phyloP scores from a whole-genome alignment of 2,888 invertebrate species.

The Tachystola acroxantha region DNA sequence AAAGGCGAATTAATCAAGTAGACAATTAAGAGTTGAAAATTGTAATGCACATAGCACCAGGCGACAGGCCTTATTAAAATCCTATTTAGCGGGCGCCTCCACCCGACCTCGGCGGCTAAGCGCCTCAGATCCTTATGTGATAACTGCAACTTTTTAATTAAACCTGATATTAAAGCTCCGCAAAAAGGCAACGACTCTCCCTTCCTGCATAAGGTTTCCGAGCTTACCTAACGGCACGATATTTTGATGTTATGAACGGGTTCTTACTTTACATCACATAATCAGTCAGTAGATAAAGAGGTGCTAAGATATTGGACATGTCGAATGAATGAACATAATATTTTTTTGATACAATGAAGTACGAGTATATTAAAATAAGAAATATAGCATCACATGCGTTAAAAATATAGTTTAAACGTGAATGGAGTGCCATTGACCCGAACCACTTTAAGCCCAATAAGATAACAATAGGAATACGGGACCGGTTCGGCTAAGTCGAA shows the following conservation, averaged over 20 bases:
- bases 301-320: too few species aligned
- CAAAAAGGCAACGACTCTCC: slow-evolving; percentile 43
- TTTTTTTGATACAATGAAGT: too few species aligned
- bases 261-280: too few species aligned
- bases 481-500: slow-evolving; percentile 24
- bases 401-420: background rate
- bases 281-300: too few species aligned
- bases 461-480: slow-evolving; percentile 20
- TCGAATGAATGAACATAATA: too few species aligned
- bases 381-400: too few species aligned
- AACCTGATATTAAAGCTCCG: slow-evolving; percentile 42
- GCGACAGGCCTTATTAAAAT: slow-evolving; percentile 38
- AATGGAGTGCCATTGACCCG: slow-evolving; percentile 18
- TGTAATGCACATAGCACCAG: slow-evolving; percentile 17
- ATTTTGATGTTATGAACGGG: too few species aligned
- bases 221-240: slow-evolving; percentile 10
- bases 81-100: slow-evolving; percentile 30
- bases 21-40: slow-evolving; percentile 6
- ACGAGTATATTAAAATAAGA: too few species aligned
- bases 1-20: background rate
- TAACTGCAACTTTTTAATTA: slow-evolving; percentile 63
- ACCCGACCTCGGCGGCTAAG: slow-evolving; percentile 11
- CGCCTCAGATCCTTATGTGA: slow-evolving; percentile 38
- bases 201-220: slow-evolving; percentile 39
- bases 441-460: slow-evolving; percentile 9